phyloP scores from a whole-genome alignment of 2,797 vertebrate species.

The Tenualosa thibaudeaui region DNA sequence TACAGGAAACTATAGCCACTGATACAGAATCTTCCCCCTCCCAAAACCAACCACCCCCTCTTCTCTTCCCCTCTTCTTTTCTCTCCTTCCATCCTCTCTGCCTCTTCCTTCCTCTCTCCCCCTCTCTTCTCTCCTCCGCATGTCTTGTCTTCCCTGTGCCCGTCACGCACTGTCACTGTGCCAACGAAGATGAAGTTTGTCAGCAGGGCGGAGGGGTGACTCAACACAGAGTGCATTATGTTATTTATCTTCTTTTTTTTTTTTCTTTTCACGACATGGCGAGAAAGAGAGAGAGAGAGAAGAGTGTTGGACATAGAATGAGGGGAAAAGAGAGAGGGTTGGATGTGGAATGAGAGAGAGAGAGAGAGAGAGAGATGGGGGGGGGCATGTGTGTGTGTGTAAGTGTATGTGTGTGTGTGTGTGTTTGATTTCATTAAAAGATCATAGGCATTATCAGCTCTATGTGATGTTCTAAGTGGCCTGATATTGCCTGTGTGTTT shows the following conservation, averaged over 20 bases:
- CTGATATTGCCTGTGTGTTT: neutral
- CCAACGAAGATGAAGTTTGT: slow-evolving; percentile 29
- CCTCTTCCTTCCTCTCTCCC: neutral
- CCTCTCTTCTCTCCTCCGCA: slow-evolving; percentile 19
- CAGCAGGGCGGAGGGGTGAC: slow-evolving; percentile 16
- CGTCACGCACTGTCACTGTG: slow-evolving; percentile 37
- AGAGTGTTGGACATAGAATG: neutral
- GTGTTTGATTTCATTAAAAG: neutral
- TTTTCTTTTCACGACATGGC: neutral
- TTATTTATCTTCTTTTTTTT: neutral
- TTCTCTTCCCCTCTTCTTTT: slow-evolving; percentile 21
- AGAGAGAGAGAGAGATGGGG: slow-evolving; percentile 11
- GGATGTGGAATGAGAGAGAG: neutral
- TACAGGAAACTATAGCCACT: neutral
- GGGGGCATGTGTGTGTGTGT: neutral
- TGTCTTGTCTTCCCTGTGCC: slow-evolving; percentile 24
- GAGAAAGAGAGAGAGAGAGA: neutral
- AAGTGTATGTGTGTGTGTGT: neutral
- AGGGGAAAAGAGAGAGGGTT: neutral
- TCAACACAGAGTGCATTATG: slow-evolving; percentile 30
- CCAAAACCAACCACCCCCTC: neutral
- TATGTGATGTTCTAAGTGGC: neutral
- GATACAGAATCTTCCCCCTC: neutral
- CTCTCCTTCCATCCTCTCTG: neutral
- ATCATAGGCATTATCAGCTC: neutral